Conservation (phyloP, 2,113 vertebrate species). For the Lagopus muta region DNA sequence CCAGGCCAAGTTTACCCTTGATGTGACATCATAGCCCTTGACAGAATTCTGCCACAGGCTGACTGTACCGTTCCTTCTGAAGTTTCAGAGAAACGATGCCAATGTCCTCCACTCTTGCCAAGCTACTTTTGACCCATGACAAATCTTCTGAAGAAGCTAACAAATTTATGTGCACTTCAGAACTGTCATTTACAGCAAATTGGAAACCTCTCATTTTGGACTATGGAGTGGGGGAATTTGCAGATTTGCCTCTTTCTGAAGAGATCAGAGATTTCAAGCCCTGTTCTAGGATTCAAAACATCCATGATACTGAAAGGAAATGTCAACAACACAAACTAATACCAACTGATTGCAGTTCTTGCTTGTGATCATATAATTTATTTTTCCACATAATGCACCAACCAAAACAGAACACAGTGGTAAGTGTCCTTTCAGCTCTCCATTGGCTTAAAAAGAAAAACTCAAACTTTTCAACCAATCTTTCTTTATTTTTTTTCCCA, state of each 20-base stretch:
- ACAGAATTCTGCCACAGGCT: background rate
- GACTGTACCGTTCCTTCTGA: background rate
- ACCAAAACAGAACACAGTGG: constrained; percentile 74
- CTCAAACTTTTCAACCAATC: constrained; percentile 40
- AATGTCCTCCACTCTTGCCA: background rate
- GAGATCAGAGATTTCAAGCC: constrained; percentile 33
- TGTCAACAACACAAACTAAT: constrained; percentile 28
- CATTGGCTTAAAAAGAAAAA: constrained; percentile 59
- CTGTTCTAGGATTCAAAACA: constrained; percentile 61
- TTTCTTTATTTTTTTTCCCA: constrained; percentile 19
- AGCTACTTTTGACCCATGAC: background rate
- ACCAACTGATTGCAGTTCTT: constrained; percentile 28
- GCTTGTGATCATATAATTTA: constrained; percentile 49
- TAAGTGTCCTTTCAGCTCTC: constrained; percentile 82
- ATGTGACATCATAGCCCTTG: background rate
- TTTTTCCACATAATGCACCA: constrained; percentile 63
- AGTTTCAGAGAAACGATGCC: background rate
- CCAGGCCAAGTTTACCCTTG: background rate
- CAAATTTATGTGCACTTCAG: background rate
- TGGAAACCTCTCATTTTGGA: background rate
- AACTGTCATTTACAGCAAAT: background rate
- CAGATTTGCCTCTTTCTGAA: constrained; percentile 20
- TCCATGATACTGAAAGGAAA: background rate
- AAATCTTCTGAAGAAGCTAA: background rate
- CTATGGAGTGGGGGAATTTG: background rate